phyloP scores from a whole-genome alignment of 92 coral and sea anemone species.

The Parazoanthus atlanticus region DNA sequence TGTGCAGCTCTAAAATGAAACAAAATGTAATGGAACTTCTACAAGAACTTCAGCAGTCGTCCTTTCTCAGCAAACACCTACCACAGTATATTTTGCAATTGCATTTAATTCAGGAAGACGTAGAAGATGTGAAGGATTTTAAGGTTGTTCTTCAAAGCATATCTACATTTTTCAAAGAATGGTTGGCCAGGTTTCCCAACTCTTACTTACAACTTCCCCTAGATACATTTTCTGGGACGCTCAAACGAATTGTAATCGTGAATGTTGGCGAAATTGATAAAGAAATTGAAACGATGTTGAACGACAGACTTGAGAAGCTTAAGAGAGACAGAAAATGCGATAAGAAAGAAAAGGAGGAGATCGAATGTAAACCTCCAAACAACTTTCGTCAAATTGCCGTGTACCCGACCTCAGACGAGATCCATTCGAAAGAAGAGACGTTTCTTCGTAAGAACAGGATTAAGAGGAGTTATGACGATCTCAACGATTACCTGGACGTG shows the following conservation, averaged over 20 bases:
- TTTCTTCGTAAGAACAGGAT: constrained; percentile 77
- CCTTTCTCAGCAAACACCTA: constrained; percentile 58
- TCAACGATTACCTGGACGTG: constrained; percentile 85
- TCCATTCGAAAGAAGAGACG: constrained; percentile 56
- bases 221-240: constrained; percentile 61
- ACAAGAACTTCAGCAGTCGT: constrained; percentile 69
- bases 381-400: constrained; percentile 75
- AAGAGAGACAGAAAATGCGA: constrained; percentile 53
- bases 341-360: constrained; percentile 34
- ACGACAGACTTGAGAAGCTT: constrained; percentile 57
- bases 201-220: constrained; percentile 70
- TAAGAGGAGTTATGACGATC: constrained; percentile 65
- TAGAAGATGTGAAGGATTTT: constrained; percentile 54
- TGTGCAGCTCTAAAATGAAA: constrained; percentile 72
- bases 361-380: constrained; percentile 78
- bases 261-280: constrained; percentile 35
- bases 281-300: constrained; percentile 56
- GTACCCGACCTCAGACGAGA: constrained; percentile 71
- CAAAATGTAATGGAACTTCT: constrained; percentile 72
- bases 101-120: constrained; percentile 62
- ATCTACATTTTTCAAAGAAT: constrained; percentile 71
- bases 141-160: constrained; percentile 53
- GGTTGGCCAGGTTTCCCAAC: constrained; percentile 73
- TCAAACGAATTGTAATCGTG: constrained; percentile 48
- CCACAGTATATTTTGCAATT: constrained; percentile 77